Base-by-base conservation (phyloP, 2,888 invertebrate species). In the Schizotus pectinicornis region DNA sequence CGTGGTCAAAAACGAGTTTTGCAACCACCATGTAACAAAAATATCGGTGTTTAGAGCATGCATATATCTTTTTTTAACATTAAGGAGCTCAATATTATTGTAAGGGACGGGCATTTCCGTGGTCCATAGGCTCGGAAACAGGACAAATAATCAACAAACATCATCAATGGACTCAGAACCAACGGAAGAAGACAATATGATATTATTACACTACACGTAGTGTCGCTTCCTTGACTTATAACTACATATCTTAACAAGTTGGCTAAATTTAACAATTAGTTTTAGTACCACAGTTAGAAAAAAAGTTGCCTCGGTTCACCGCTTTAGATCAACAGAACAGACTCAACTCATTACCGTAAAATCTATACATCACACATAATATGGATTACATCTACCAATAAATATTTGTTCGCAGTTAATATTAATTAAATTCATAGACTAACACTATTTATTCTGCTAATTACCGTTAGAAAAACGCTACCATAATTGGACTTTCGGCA, bases 71-170 rank as follows among this genome's bases (percentile, higher is more conserved):
- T 42, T 42, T 52, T 48, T 36, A 50, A 43, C 42, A 46, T 58
- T 39, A 56, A 55, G 48, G 48, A 49, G 41, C 41, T 56, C 43
- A 31, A 56, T 42, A 55, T 56, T 59, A 55, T 57, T 52, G 51
- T 69, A 67, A 79, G 79, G 80, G 80, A 80, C 80, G 81, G 81
- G 78, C 71, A 74, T 75, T 77, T 79, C 79, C 79, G 77, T 77
- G 77, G 79, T 80, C 79, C 77, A 76, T 72, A 77, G 80, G 81
- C 80, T 80, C 80, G 80, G 81, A 80, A 75, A 74, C 59, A 75
- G 73, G 74, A 71, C 69, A 74, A 74, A 72, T 67, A 70, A 71
- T 68, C 59, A 67, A 67, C 65, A 68, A 69, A 67, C 56, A 56
- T 60, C 58, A 58, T 57, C 51, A 67, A 70, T 77, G 78, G 78